Base-by-base conservation (phyloP, 2,113 vertebrate species). In the Gracilinanus agilis region DNA sequence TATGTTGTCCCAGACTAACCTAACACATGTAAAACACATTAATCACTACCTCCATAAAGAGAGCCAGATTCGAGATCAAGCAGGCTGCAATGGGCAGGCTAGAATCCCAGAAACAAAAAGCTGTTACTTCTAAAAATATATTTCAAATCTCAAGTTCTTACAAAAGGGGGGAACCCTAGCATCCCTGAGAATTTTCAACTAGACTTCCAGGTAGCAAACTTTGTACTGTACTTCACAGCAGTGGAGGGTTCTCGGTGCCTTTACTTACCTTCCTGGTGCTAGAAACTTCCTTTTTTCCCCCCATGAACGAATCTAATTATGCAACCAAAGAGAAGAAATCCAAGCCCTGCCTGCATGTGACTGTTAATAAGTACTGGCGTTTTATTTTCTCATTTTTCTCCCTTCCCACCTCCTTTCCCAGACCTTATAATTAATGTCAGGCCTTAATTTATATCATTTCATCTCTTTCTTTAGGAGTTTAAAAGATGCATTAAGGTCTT, bases 351-450 rank as follows among this genome's bases (percentile, higher is more conserved):
- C 13, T 83, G 67, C 67, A 40, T 83, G 67, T 83, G 67, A 21
- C n/a, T 83, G n/a, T 40, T 40, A 83, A 83, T 83, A 83, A 83
- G 67, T 21, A 40, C 67, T 83, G 67, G 67, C 67, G 40, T 83
- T 83, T 83, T 83, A 83, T 83, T 83, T 83, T 83, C n/a, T n/a
- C 67, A 83, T 83, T 83, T 40, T 83, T 83, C 67, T 83, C 67
- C n/a, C n/a, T 83, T 83, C n/a, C 67, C 67, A 40, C 67, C 67
- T 83, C 67, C n/a, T 83, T 83, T 40, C n/a, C 67, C n/a, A 83
- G 67, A 83, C 67, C 67, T 83, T 83, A 83, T 83, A 83, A 83
- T 83, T 83, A 83, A 83, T 83, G 67, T 83, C 67, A 83, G n/a
- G n/a, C n/a, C 67, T 83, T 83, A 83, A 83, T 83, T 83, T 83